phyloP scores from a whole-genome alignment of 2,797 vertebrate genomes.

The Micromesistius poutassou region DNA sequence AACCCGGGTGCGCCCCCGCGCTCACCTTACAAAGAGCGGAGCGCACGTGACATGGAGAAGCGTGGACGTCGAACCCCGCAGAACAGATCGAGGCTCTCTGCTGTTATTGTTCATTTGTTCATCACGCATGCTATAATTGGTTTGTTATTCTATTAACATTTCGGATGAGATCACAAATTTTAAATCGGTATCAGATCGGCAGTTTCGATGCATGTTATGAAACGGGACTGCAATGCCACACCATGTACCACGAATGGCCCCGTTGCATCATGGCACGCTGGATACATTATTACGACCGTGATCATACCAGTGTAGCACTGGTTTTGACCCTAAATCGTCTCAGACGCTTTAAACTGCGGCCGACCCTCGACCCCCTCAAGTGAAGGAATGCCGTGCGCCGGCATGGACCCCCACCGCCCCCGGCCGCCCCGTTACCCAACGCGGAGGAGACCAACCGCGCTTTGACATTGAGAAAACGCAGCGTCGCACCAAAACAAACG shows the following conservation, averaged over 20 bases:
- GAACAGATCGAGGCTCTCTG: not conserved
- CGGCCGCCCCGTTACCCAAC: not conserved
- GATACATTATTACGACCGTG: not conserved
- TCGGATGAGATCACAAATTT: not conserved
- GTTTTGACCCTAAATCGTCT: not conserved
- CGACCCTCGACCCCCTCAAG: not conserved
- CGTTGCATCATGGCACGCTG: constrained; percentile 5
- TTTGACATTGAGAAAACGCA: constrained; percentile 55
- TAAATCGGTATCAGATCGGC: not conserved
- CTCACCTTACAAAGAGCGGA: constrained; percentile 71
- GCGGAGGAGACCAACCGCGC: constrained; percentile 38
- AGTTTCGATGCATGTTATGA: constrained; percentile 1
- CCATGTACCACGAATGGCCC: not conserved
- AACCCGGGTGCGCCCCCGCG: constrained; percentile 62
- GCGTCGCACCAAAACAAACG: constrained; percentile 47
- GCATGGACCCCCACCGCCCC: constrained; percentile 10
- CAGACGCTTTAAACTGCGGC: not conserved
- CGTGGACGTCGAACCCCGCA: constrained; percentile 41
- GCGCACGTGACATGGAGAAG: constrained; percentile 75
- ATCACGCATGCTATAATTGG: not conserved
- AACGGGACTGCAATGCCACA: constrained; percentile 8
- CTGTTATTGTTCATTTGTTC: not conserved
- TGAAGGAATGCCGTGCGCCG: constrained; percentile 38
- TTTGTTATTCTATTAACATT: not conserved
- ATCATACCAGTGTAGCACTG: not conserved